Base-by-base conservation (phyloP, 1,140 invertebrate genomes). In the Polyergus mexicanus region DNA sequence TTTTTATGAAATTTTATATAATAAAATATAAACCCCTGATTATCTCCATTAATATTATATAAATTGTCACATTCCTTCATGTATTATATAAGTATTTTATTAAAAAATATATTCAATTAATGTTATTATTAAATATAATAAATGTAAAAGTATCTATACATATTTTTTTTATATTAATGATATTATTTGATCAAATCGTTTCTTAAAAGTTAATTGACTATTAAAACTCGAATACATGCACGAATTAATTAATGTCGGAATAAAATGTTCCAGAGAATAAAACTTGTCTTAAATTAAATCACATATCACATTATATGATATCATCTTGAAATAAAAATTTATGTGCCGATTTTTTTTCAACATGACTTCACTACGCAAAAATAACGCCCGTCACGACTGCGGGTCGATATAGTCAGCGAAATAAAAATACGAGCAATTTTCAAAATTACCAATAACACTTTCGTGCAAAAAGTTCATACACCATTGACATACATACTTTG, bases 361-460 rank as follows among this genome's bases (percentile, higher is more conserved):
- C 68, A 54, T 74, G 19, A 25, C 54, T 60, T 83, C 28, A 60
- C n/a, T 54, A 56, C 54, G 54, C 35, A 83, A 74, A 74, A 83
- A 74, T 83, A 83, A 83, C 78, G 68, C 68, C 51, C 68, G 54
- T 72, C 78, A 83, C 54, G 68, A 83, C 54, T 56, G 54, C 68
- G 35, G 78, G 47, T 83, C 78, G 78, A 83, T 83, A 74, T 81
- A 72, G 54, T 68, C 32, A 47, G 56, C 56, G 78, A 74, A 83
- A 83, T 83, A 83, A 83, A 83, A 83, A 83, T 83, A 83, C 68
- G 78, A 83, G 78, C 78, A 83, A 83, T 83, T 83, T 83, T 74
- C 54, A 74, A 83, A 83, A 83, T 83, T 83, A 83, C 78, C 78
- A 83, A 83, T 83, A 83, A 83, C 78, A 83, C 68, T 83, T 83